These are phyloP conservation scores for Chaetophractus vellerosus DNA, from an alignment of 2,797 vertebrate genomes.

Conservation along the genomic window DNA sequence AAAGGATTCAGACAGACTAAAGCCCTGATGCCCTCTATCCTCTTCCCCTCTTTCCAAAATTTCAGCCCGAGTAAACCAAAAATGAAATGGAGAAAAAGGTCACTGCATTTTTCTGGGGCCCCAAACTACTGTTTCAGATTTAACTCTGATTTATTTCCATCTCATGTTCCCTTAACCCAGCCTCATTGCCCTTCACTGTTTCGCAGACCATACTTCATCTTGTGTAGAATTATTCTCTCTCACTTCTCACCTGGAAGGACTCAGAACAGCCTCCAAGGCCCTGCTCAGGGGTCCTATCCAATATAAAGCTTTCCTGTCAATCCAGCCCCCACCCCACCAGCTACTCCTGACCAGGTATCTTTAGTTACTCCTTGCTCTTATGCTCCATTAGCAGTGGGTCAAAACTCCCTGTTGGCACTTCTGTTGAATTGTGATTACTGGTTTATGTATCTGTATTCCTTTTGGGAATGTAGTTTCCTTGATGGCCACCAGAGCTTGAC, in stretches of 20 bases:
- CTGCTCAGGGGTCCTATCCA: accelerated
- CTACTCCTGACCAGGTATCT: accelerated
- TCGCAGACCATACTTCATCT: too few relatives aligned
- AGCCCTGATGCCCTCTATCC: background rate
- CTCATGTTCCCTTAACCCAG: accelerated
- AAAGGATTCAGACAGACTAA: background rate
- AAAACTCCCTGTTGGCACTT: background rate
- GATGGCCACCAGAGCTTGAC: background rate
- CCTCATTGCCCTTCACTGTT: background rate
- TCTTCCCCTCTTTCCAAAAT: background rate
- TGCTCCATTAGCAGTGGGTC: too few relatives aligned
- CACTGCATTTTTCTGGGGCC: background rate
- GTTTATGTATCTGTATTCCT: background rate
- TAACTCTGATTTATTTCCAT: background rate
- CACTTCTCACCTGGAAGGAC: background rate
- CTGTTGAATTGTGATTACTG: too few relatives aligned
- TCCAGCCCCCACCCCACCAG: accelerated
- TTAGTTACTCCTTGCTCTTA: background rate
- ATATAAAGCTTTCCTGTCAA: too few relatives aligned
- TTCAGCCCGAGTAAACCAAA: background rate
- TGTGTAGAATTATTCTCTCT: accelerated
- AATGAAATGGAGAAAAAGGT: background rate
- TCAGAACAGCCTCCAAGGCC: too few relatives aligned
- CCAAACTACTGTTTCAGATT: background rate
- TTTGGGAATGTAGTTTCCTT: background rate